A percentile compares a stretch with the other conserved stretches of the same genome.
Conservation (phyloP, 2,888 invertebrate genomes). For the Monopis laevigella region DNA sequence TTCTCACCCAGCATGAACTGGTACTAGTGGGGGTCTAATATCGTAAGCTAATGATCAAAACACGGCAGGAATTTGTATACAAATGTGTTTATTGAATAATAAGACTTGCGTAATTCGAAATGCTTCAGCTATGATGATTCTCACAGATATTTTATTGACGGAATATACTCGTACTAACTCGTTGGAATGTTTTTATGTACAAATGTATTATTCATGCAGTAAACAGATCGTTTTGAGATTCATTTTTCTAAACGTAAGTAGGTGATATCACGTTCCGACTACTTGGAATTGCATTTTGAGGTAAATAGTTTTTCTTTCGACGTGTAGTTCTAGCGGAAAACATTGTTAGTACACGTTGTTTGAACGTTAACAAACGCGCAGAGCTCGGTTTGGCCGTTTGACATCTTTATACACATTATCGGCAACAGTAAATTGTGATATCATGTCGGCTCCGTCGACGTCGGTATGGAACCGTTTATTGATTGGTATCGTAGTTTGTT, state of each 20-base stretch:
- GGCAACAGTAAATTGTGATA: slow-evolving; percentile 61
- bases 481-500: slow-evolving; percentile 66
- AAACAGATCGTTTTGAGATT: slow-evolving; percentile 20
- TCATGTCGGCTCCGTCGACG: slow-evolving; percentile 54
- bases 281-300: not conserved
- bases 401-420: slow-evolving; percentile 61
- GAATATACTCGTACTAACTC: slow-evolving; percentile 24
- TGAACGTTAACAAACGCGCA: slow-evolving; percentile 23
- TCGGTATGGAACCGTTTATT: slow-evolving; percentile 67
- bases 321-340: slow-evolving; percentile 27
- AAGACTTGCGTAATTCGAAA: slow-evolving; percentile 41
- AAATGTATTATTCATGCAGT: slow-evolving; percentile 33
- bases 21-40: slow-evolving; percentile 47
- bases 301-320: not conserved
- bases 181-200: too few species aligned
- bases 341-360: too few species aligned
- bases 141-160: slow-evolving; percentile 31
- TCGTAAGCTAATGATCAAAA: slow-evolving; percentile 49
- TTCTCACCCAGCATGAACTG: slow-evolving; percentile 51
- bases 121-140: slow-evolving; percentile 31
- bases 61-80: slow-evolving; percentile 44
- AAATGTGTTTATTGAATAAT: slow-evolving; percentile 50
- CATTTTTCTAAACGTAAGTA: not conserved
- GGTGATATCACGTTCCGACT: not conserved
- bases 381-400: slow-evolving; percentile 42